Conservation (phyloP, 1,140 invertebrate genomes). For the Hycleus phaleratus region DNA sequence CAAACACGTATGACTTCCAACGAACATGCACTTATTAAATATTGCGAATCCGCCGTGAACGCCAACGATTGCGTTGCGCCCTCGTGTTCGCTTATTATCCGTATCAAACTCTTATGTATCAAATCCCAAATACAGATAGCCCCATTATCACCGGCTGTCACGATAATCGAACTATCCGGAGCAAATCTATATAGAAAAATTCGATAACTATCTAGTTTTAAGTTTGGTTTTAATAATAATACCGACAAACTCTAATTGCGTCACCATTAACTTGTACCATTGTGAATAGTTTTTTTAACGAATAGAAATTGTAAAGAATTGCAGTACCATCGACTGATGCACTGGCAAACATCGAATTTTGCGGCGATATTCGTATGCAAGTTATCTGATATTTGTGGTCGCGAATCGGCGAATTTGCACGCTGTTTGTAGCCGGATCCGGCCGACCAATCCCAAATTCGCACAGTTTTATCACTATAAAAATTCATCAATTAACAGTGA, state of each 20-base stretch:
- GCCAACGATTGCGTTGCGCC: conserved; percentile 53
- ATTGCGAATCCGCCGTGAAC: conserved; percentile 60
- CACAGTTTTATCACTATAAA: conserved; percentile 54
- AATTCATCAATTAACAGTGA: conserved; percentile 1
- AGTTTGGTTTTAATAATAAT: neutral
- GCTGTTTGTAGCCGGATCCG: conserved; percentile 49
- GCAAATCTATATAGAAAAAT: conserved; percentile 49
- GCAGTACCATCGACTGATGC: conserved; percentile 67
- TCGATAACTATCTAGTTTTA: neutral
- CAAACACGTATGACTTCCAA: conserved; percentile 60
- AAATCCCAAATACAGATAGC: conserved; percentile 67
- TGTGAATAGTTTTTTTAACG: conserved; percentile 50
- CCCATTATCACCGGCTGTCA: conserved; percentile 68
- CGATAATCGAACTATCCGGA: conserved; percentile 54
- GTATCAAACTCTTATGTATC: conserved; percentile 51
- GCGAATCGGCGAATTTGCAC: conserved; percentile 48
- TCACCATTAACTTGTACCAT: conserved; percentile 58
- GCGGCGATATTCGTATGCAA: conserved; percentile 60
- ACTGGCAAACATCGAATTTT: conserved; percentile 60
- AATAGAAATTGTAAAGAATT: conserved; percentile 62
- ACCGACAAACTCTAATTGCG: conserved; percentile 56
- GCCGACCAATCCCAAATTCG: conserved; percentile 55
- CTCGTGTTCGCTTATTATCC: conserved; percentile 54
- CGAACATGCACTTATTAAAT: conserved; percentile 58
- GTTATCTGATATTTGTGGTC: conserved; percentile 63